Conservation (phyloP, 37 sponge, comb jelly and placozoan genomes). For the Amphimedon queenslandica region DNA sequence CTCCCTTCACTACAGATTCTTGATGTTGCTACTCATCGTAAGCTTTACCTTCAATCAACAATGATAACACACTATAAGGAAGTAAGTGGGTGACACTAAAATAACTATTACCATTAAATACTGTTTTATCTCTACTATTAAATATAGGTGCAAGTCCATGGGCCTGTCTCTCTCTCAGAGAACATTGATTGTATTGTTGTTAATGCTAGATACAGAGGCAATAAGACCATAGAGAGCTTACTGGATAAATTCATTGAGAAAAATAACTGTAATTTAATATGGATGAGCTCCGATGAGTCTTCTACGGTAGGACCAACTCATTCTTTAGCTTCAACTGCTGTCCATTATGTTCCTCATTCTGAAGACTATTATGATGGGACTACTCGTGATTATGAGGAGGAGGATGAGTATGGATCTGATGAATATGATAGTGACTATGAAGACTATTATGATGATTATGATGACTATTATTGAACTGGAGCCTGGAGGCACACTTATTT, state of each 20-base stretch:
- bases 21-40: slow-evolving; percentile 64
- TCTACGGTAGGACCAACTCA: no score
- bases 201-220: slow-evolving; percentile 27
- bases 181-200: slow-evolving; percentile 80
- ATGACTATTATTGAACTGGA: no score
- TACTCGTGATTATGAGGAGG: no score
- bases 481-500: no score
- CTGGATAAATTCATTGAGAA: slow-evolving; percentile 46
- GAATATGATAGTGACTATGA: no score
- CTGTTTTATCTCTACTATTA: not conserved
- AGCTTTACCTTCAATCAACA: slow-evolving; percentile 25
- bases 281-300: no score
- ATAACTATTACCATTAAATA: not conserved
- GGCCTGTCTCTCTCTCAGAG: slow-evolving; percentile 67
- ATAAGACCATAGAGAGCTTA: slow-evolving; percentile 22
- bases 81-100: slow-evolving; percentile 5
- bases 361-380: no score
- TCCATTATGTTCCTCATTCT: no score
- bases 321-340: no score
- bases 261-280: slow-evolving; percentile 74
- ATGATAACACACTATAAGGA: slow-evolving; percentile 65
- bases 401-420: no score
- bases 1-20: slow-evolving; percentile 36
- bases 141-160: slow-evolving; percentile 65
- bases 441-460: no score